A percentile compares a stretch with the other conserved stretches of the same genome.
Evolutionary conservation across 2,113 vertebrate species (phyloP).

Genomic region (Nycticebus coucang): DNA sequence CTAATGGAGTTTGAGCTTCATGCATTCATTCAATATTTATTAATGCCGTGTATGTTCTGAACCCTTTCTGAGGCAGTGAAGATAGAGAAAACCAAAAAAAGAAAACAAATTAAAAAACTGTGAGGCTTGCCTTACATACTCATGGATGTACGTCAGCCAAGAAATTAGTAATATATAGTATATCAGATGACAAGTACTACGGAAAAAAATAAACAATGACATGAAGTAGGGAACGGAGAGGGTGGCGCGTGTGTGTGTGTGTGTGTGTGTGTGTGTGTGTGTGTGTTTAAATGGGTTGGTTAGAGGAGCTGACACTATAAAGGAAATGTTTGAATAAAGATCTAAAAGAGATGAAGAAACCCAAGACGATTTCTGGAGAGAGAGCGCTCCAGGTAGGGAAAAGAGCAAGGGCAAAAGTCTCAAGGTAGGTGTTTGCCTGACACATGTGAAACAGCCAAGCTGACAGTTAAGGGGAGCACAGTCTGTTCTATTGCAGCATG

Average conservation of each 20-base stretch:
- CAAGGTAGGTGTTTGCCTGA: background rate
- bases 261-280: no score
- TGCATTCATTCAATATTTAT: background rate
- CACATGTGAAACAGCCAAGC: background rate
- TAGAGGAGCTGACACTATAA: background rate
- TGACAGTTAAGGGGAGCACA: background rate
- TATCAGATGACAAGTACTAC: background rate
- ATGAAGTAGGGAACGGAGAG: background rate
- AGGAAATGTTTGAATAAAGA: background rate
- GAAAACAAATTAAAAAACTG: background rate
- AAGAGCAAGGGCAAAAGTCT: background rate
- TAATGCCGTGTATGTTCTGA: background rate
- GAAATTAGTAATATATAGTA: background rate
- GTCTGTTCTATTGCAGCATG: conserved; percentile 42
- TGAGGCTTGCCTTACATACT: background rate
- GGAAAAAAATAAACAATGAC: background rate
- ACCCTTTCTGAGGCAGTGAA: background rate
- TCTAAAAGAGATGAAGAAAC: background rate
- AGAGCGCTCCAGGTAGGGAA: background rate
- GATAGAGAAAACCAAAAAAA: background rate
- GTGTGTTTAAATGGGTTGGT: background rate
- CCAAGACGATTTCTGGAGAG: background rate
- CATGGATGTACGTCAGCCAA: background rate
- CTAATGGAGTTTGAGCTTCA: background rate
- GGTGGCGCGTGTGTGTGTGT: background rate